Conservation (phyloP, 2,888 invertebrate genomes). For the Nezara viridula region DNA sequence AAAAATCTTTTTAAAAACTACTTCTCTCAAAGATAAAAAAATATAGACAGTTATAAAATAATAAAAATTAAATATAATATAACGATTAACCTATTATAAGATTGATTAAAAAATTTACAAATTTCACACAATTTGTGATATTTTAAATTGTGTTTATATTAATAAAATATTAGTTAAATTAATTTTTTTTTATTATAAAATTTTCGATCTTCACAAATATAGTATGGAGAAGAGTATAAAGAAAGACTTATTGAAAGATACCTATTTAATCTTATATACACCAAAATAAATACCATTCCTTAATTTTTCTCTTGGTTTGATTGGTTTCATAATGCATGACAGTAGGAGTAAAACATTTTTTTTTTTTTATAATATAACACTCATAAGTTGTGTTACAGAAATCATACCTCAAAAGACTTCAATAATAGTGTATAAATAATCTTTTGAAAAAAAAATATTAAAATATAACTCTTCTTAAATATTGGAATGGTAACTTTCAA, state of each 20-base stretch:
- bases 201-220: background rate
- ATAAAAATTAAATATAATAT: background rate
- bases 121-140: background rate
- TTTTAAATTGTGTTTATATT: background rate
- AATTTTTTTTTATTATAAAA: background rate
- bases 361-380: background rate
- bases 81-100: background rate
- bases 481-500: constrained; percentile 45
- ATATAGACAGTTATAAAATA: background rate
- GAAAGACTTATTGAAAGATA: background rate
- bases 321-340: background rate
- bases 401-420: background rate
- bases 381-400: background rate
- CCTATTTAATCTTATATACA: background rate
- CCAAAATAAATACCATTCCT: background rate
- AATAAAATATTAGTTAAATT: background rate
- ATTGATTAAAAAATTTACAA: background rate
- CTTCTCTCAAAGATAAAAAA: background rate
- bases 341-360: background rate
- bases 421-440: background rate
- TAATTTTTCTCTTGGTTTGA: background rate
- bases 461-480: constrained; percentile 7
- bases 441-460: background rate
- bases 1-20: background rate
- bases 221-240: background rate